These are phyloP conservation scores for Gobiocypris rarus DNA, from an alignment of 2,113 vertebrate genomes.

Conservation along the genomic window DNA sequence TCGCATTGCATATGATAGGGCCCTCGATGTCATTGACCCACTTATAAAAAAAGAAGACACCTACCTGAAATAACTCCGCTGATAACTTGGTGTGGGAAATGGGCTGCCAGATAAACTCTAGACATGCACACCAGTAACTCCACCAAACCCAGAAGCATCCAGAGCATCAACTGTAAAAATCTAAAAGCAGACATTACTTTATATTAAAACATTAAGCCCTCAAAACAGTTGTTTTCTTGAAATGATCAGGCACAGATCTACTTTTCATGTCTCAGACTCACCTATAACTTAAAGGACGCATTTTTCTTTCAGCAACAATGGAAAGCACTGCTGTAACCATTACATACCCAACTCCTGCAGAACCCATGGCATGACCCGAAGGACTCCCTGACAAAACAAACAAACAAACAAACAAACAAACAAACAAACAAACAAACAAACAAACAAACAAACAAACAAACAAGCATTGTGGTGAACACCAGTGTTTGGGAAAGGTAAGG, in stretches of 20 bases:
- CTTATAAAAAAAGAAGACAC: background rate
- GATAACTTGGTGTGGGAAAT: conserved; percentile 88
- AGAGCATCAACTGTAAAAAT: conserved; percentile 75
- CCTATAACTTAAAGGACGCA: conserved; percentile 64
- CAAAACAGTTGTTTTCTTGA: background rate
- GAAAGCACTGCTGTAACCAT: conserved; percentile 76
- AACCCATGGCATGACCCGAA: conserved; percentile 80
- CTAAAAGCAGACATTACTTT: conserved; percentile 66
- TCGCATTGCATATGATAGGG: too few species aligned
- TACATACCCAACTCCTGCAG: conserved; percentile 77
- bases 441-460: too few species aligned
- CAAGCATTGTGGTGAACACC: background rate
- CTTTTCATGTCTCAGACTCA: conserved; percentile 56
- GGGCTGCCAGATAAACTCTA: conserved; percentile 84
- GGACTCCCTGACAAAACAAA: conserved; percentile 73
- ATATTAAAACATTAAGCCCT: background rate
- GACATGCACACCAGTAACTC: conserved; percentile 84
- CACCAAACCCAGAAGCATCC: conserved; percentile 79
- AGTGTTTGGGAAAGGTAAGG: too few species aligned
- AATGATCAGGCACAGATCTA: background rate
- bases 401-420: too few species aligned
- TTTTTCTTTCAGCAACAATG: conserved; percentile 61
- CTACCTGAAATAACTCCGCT: conserved; percentile 84
- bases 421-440: too few species aligned
- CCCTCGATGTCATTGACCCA: background rate